Evolutionary conservation across 1,140 invertebrate species (phyloP).

Genomic region (Polyergus mexicanus): DNA sequence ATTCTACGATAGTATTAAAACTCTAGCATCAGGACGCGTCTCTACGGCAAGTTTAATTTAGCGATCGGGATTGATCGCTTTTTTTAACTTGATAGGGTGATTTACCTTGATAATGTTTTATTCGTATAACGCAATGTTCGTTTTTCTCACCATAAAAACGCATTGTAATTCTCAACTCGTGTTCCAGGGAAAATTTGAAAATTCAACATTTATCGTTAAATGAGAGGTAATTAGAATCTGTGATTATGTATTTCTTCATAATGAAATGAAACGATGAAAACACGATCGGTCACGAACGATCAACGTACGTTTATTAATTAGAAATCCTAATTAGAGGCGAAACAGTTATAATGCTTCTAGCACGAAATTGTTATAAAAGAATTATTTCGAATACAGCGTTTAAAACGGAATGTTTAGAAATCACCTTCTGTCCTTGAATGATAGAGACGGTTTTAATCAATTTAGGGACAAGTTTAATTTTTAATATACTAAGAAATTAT

Average conservation of each 20-base stretch:
- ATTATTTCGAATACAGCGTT: neutral
- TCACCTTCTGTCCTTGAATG: neutral
- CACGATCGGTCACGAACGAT: neutral
- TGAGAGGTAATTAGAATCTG: neutral
- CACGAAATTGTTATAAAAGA: slow-evolving; percentile 7
- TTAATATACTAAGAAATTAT: neutral
- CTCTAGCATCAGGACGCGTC: slow-evolving; percentile 47
- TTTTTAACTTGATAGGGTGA: slow-evolving; percentile 40
- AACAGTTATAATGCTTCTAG: neutral
- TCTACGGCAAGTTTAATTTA: slow-evolving; percentile 52
- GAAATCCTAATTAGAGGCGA: neutral
- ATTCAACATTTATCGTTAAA: slow-evolving; percentile 32
- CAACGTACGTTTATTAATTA: slow-evolving; percentile 37
- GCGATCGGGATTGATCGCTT: slow-evolving; percentile 56
- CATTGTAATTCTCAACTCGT: neutral
- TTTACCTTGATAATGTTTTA: slow-evolving; percentile 34
- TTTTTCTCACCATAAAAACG: neutral
- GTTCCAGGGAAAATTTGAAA: neutral
- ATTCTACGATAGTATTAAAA: slow-evolving; percentile 61
- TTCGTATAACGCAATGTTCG: neutral
- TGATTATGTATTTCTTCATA: neutral
- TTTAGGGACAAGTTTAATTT: neutral
- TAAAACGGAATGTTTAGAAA: neutral
- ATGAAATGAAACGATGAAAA: neutral
- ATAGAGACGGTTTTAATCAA: neutral